phyloP scores from a whole-genome alignment of 2,113 vertebrate species.

The Acinonyx jubatus region DNA sequence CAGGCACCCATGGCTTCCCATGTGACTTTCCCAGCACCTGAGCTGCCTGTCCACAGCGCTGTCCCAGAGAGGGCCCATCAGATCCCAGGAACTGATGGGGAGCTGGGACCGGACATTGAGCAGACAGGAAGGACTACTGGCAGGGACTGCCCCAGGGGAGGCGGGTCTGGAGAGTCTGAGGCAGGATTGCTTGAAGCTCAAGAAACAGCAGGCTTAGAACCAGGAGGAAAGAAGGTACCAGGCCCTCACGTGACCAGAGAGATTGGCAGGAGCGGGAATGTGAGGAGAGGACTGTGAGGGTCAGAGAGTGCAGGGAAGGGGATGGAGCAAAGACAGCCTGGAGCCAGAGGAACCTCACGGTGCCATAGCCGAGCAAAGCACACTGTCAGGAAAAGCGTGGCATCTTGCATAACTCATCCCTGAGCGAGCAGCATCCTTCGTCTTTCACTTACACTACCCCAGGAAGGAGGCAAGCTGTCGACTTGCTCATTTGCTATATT shows the following conservation, averaged over 20 bases:
- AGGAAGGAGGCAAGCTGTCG: neutral
- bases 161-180: neutral
- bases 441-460: fast-evolving
- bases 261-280: fast-evolving
- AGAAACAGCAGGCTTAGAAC: neutral
- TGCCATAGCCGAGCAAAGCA: neutral
- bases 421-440: neutral
- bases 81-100: neutral
- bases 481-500: conserved; percentile 56
- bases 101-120: neutral
- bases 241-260: fast-evolving
- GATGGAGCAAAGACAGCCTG: neutral
- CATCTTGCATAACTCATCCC: neutral
- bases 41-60: neutral
- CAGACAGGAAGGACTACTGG: neutral
- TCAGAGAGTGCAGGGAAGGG: neutral
- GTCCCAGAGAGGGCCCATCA: neutral
- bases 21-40: neutral
- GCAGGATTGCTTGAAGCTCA: fast-evolving
- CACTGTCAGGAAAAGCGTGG: fast-evolving
- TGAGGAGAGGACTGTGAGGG: neutral
- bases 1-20: neutral
- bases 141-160: fast-evolving
- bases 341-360: neutral
- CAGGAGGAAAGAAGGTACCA: neutral